Conservation (phyloP, 2,113 vertebrate species). For the Etia nguti region DNA sequence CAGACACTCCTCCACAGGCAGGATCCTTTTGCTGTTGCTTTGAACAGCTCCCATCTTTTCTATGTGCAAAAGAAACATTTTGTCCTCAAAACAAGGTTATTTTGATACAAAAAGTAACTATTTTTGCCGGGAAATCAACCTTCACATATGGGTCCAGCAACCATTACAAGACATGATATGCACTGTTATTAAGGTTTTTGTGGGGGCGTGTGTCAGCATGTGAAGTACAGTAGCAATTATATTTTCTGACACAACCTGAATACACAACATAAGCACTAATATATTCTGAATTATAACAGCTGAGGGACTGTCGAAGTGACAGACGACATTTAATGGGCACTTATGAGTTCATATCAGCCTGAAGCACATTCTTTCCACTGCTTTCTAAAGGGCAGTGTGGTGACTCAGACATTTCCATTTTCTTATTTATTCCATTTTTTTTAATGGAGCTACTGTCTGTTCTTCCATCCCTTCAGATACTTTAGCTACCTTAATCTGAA, state of each 20-base stretch:
- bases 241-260: background rate
- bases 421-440: background rate
- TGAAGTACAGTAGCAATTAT: background rate
- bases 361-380: conserved; percentile 22
- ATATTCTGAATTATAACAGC: background rate
- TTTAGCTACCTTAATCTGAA: background rate
- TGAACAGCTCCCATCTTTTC: background rate
- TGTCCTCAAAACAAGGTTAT: background rate
- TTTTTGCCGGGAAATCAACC: background rate
- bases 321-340: background rate
- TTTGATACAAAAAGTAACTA: background rate
- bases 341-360: background rate
- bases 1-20: background rate
- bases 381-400: background rate
- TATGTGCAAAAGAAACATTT: background rate
- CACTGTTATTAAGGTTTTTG: background rate
- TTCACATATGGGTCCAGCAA: background rate
- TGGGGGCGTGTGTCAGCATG: background rate
- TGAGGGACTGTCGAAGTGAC: background rate
- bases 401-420: background rate
- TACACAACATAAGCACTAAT: background rate
- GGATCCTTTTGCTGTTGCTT: background rate
- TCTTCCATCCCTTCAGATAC: background rate
- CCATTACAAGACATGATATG: background rate
- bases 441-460: background rate